phyloP scores from a whole-genome alignment of 2,888 invertebrate genomes.

The Acrobasis repandana region DNA sequence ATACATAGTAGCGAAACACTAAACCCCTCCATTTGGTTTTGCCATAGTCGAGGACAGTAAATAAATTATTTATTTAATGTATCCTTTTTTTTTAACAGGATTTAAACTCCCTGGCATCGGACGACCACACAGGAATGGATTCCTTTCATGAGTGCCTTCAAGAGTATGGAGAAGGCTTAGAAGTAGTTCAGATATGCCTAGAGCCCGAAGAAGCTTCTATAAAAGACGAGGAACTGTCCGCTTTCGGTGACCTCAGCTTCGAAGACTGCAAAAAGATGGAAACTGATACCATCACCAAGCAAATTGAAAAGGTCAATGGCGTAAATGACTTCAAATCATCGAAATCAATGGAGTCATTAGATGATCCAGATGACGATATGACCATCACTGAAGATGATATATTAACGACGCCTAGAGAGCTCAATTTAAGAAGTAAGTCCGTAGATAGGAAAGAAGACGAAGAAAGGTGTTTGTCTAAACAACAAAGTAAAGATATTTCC shows the following conservation, averaged over 20 bases:
- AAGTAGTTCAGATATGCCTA: constrained; percentile 84
- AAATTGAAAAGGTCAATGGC: constrained; percentile 56
- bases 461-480: constrained; percentile 64
- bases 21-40: no score
- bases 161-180: constrained; percentile 85
- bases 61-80: neutral
- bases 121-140: constrained; percentile 85
- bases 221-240: constrained; percentile 78
- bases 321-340: constrained; percentile 57
- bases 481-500: constrained; percentile 77
- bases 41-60: no score
- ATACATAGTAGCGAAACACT: no score
- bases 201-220: constrained; percentile 83
- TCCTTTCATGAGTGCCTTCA: constrained; percentile 86
- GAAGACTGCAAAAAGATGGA: constrained; percentile 63
- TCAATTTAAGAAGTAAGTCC: constrained; percentile 60
- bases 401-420: constrained; percentile 63
- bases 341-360: constrained; percentile 73
- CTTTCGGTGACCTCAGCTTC: constrained; percentile 68
- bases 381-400: constrained; percentile 77
- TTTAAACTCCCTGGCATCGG: constrained; percentile 81
- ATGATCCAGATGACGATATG: constrained; percentile 75
- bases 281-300: constrained; percentile 36
- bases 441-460: constrained; percentile 52
- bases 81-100: constrained; percentile 66